A percentile compares a stretch with the other conserved stretches of the same genome.
Conservation (phyloP, 2,113 vertebrate species). For the Sminthopsis crassicaudata region DNA sequence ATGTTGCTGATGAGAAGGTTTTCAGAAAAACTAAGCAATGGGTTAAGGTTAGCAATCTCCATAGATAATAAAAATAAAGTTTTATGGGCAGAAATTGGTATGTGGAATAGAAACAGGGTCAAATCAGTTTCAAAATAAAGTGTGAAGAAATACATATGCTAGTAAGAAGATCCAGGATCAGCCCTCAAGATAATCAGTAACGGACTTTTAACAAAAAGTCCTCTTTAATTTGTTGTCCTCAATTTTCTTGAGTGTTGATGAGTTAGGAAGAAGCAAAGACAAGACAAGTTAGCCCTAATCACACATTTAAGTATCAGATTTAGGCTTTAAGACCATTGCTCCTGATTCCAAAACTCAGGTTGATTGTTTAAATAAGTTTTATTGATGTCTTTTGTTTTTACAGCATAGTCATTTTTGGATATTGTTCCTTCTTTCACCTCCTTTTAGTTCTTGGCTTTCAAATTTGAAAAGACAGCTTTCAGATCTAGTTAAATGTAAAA, state of each 20-base stretch:
- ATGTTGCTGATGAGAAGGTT: neutral
- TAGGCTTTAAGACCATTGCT: neutral
- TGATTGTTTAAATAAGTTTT: neutral
- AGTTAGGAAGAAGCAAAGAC: neutral
- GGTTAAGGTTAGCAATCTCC: neutral
- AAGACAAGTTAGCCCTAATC: neutral
- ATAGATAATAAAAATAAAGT: neutral
- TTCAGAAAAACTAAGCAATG: neutral
- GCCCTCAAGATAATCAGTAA: neutral
- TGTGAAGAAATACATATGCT: neutral
- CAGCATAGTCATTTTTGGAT: neutral
- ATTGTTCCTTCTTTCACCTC: neutral
- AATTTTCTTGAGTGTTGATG: neutral
- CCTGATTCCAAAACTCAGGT: neutral
- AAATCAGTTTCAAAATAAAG: neutral
- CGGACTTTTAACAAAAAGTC: neutral
- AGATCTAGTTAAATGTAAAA: neutral
- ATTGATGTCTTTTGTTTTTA: neutral
- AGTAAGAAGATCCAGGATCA: neutral
- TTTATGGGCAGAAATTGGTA: neutral
- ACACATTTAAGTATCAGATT: neutral
- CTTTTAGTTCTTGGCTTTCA: neutral
- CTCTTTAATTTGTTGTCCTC: neutral
- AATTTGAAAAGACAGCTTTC: neutral
- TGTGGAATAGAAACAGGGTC: neutral